A percentile compares a stretch with the other conserved stretches of the same genome.
Conservation (phyloP, 2,113 vertebrate genomes). For the Mirza zaza region DNA sequence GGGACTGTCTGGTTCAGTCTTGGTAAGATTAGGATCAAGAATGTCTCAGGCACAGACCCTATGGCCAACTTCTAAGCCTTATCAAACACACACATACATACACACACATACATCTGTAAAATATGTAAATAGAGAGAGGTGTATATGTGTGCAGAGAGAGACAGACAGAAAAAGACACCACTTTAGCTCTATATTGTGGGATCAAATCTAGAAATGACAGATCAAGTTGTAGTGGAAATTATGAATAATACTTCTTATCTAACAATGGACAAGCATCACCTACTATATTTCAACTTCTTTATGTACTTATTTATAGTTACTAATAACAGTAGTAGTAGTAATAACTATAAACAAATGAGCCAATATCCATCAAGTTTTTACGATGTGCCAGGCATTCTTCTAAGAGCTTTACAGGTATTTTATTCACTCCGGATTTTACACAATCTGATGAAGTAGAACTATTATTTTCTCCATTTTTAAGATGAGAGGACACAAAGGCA, state of each 20-base stretch:
- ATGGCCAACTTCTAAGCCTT: not conserved
- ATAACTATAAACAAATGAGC: too few relatives aligned
- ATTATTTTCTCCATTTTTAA: not conserved
- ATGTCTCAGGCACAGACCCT: not conserved
- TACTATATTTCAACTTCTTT: not conserved
- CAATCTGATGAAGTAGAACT: not conserved
- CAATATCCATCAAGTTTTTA: not conserved
- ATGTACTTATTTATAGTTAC: not conserved
- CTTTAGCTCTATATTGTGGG: not conserved
- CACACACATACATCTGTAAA: not conserved
- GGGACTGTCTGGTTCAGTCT: not conserved
- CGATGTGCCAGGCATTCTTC: not conserved
- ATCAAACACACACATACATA: not conserved
- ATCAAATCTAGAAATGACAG: constrained; percentile 4
- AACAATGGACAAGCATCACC: not conserved
- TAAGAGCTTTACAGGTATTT: not conserved
- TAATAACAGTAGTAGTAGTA: too few relatives aligned
- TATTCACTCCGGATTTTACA: not conserved
- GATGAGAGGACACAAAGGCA: not conserved
- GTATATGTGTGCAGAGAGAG: too few relatives aligned
- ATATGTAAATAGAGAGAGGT: not conserved
- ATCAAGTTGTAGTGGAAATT: not conserved
- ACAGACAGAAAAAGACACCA: not conserved
- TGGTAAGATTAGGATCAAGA: not conserved
- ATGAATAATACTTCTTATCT: not conserved